Percentiles rank a stretch among this genome's conserved stretches.
These are phyloP conservation scores for Jaculus jaculus DNA, from an alignment of 2,113 vertebrate species.

Conservation along the genomic window DNA sequence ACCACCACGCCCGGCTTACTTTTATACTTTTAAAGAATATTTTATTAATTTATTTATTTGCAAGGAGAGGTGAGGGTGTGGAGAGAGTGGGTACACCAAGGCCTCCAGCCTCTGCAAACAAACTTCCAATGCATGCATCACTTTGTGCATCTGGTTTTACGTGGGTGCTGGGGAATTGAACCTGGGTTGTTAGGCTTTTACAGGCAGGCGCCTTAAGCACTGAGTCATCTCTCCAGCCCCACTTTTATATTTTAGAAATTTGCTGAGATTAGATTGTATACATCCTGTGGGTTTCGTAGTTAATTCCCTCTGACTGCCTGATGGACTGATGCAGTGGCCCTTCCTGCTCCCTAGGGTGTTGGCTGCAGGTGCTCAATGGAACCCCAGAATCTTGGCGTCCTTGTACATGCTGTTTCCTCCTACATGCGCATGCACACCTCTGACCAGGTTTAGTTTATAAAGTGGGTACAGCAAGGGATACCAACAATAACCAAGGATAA, in stretches of 20 bases:
- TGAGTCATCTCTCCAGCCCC: too few species aligned
- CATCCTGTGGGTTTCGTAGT: neutral
- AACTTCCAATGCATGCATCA: too few species aligned
- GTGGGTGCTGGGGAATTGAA: too few species aligned
- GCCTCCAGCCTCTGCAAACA: too few species aligned
- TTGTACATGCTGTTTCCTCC: neutral
- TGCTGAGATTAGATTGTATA: neutral
- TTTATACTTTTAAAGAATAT: neutral
- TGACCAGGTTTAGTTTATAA: neutral
- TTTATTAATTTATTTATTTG: too few species aligned
- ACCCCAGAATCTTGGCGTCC: neutral
- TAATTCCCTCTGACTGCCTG: neutral
- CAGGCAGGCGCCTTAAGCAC: too few species aligned
- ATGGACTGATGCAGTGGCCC: neutral
- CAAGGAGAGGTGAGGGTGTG: too few species aligned
- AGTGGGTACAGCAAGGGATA: neutral
- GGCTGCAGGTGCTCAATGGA: neutral
- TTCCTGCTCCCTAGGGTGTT: neutral
- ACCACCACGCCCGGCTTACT: too few species aligned
- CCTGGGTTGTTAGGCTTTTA: too few species aligned
- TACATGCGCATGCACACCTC: neutral
- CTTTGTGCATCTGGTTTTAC: too few species aligned
- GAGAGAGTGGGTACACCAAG: too few species aligned
- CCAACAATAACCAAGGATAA: neutral
- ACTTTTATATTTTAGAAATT: neutral